These are phyloP conservation scores for Incurvaria masculella DNA, from an alignment of 2,888 invertebrate genomes.

Conservation along the genomic window DNA sequence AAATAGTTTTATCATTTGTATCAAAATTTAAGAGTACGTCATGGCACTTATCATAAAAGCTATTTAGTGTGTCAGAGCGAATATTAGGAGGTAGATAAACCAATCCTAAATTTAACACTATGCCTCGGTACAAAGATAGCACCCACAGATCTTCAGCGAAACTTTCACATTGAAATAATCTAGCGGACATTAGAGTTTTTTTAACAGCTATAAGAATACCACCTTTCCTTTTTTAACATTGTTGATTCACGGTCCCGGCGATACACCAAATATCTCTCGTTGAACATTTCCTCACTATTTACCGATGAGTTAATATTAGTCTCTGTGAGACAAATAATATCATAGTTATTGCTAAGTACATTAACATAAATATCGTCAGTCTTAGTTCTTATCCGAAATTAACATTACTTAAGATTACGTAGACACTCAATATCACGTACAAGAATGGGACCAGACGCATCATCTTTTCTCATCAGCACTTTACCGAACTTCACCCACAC, in stretches of 20 bases:
- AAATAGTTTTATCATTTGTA: no score
- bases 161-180: neutral
- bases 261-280: slow-evolving; percentile 3
- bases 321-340: slow-evolving; percentile 3
- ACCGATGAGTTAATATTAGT: slow-evolving; percentile 4
- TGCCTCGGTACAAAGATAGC: no score
- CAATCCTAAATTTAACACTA: no score
- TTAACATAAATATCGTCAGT: no score
- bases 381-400: slow-evolving; percentile 3
- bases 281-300: slow-evolving; percentile 1
- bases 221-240: no score
- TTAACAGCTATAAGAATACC: neutral
- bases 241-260: slow-evolving; percentile 1
- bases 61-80: no score
- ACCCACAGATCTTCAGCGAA: slow-evolving; percentile 5
- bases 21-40: no score
- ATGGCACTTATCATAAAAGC: no score
- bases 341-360: neutral
- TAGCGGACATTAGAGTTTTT: neutral
- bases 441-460: neutral
- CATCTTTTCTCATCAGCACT: slow-evolving; percentile 1
- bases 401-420: neutral
- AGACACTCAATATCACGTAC: no score
- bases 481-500: slow-evolving; percentile 3
- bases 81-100: no score